Base-by-base conservation (phyloP, 2,797 vertebrate species). In the Pseudochaenichthys georgianus region DNA sequence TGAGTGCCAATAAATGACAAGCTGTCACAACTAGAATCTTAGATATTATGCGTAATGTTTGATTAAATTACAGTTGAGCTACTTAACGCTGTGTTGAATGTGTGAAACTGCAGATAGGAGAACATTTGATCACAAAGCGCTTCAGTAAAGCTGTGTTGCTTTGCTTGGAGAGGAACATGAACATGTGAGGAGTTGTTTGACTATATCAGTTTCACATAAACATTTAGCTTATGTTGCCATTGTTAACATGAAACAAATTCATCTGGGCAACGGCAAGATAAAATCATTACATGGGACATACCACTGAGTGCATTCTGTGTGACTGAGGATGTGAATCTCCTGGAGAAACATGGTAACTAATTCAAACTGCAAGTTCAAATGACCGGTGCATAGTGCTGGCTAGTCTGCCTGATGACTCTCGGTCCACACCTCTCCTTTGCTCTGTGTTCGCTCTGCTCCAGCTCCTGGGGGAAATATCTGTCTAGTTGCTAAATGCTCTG, bases 31-130 rank as follows among this genome's bases (percentile, higher is more conserved):
- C n/a, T 28, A 28, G 28, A 13, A 17, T 51, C 4, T 64, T 61
- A 12, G 43, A 54, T 28, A 38, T 5, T 4, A 42, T 21, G 13
- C 54, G 34, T 50, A 53, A 54, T 47, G 51, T 63, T 64, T 73
- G 12, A 51, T 74, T 70, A 52, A 41, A 47, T 66, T 41, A 38
- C 5, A 42, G 16, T 48, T 70, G 31, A 48, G 38, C 45, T 64
- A 7, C 13, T 50, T 67, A 13, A 43, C 31, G 42, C 15, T 28
- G 51, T 50, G 58, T 41, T 64, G 8, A 53, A 64, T 46, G 43
- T 50, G 17, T 63, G 41, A 46, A 64, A 23, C 17, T 48, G 31
- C 47, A 64, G 28, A 45, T 31, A 57, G 3, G 12, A 46, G 0
- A 15, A 63, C 55, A 52, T 17, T 4, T 28, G 12, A 48, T 3